phyloP scores from a whole-genome alignment of 2,888 invertebrate genomes.

The Dinocampus coccinellae region DNA sequence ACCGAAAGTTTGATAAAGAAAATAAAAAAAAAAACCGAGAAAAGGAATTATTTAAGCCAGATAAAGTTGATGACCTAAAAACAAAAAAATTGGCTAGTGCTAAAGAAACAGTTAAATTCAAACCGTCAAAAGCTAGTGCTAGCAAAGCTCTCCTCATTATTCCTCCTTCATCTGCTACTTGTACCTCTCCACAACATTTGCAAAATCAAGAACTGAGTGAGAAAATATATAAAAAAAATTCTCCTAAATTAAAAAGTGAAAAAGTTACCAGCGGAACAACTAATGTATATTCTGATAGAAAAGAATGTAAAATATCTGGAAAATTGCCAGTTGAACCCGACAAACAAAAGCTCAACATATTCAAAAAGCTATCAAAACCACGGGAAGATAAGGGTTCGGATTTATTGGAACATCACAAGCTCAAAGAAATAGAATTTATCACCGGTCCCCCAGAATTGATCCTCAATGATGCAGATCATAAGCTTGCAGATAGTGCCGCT shows the following conservation, averaged over 20 bases:
- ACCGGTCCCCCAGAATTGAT: conserved; percentile 69
- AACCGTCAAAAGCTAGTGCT: conserved; percentile 67
- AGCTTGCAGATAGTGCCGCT: conserved; percentile 46
- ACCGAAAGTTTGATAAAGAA: conserved; percentile 69
- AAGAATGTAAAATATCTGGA: conserved; percentile 49
- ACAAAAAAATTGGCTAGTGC: conserved; percentile 70
- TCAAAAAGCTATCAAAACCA: conserved; percentile 83
- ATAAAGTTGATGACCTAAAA: conserved; percentile 67
- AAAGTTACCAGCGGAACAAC: neutral
- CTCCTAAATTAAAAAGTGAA: neutral
- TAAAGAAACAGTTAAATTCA: conserved; percentile 72
- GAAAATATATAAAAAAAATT: neutral
- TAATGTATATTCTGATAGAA: neutral
- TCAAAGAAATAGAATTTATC: conserved; percentile 65
- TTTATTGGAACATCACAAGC: conserved; percentile 63
- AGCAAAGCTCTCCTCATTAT: conserved; percentile 64
- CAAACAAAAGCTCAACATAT: conserved; percentile 87
- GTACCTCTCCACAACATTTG: conserved; percentile 54
- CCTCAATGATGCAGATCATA: conserved; percentile 68
- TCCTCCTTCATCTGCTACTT: conserved; percentile 64
- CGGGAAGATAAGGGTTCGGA: conserved; percentile 77
- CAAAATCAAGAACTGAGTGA: conserved; percentile 35
- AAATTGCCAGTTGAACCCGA: conserved; percentile 84
- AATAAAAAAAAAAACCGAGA: conserved; percentile 67
- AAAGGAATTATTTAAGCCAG: conserved; percentile 70